Conservation (phyloP, 1,140 invertebrate species). For the Anastrepha ludens region DNA sequence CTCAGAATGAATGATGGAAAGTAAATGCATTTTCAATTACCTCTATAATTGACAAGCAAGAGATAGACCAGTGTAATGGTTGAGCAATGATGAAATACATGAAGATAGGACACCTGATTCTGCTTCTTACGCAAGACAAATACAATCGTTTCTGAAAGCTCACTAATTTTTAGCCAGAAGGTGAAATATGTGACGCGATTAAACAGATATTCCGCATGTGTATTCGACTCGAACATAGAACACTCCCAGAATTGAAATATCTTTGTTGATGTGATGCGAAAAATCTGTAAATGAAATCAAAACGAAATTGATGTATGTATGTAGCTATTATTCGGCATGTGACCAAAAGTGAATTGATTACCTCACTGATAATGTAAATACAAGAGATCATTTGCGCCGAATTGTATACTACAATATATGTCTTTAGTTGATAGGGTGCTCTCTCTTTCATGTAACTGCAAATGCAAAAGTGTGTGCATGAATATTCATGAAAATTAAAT, state of each 20-base stretch:
- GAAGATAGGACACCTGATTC: slow-evolving; percentile 84
- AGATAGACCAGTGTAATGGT: slow-evolving; percentile 86
- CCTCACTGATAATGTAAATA: slow-evolving; percentile 64
- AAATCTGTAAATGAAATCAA: not conserved
- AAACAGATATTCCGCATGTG: slow-evolving; percentile 54
- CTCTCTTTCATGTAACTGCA: slow-evolving; percentile 65
- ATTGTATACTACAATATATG: slow-evolving; percentile 66
- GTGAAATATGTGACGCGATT: slow-evolving; percentile 73
- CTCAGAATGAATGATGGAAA: not conserved
- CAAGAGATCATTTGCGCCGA: slow-evolving; percentile 66
- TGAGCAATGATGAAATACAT: slow-evolving; percentile 83
- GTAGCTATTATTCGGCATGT: not conserved
- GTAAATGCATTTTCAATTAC: slow-evolving; percentile 64
- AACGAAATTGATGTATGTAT: not conserved
- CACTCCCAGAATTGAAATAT: slow-evolving; percentile 65
- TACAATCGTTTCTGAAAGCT: slow-evolving; percentile 84
- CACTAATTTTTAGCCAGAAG: slow-evolving; percentile 78
- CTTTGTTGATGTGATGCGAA: slow-evolving; percentile 58
- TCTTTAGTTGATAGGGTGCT: slow-evolving; percentile 63
- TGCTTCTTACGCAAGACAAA: slow-evolving; percentile 87
- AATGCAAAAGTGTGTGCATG: slow-evolving; percentile 21
- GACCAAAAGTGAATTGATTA: slow-evolving; percentile 51
- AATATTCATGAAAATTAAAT: not conserved
- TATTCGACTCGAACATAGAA: slow-evolving; percentile 46
- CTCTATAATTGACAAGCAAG: slow-evolving; percentile 83